These are phyloP conservation scores for Sphaerophoria taeniata DNA, from an alignment of 2,888 invertebrate species.

Conservation along the genomic window DNA sequence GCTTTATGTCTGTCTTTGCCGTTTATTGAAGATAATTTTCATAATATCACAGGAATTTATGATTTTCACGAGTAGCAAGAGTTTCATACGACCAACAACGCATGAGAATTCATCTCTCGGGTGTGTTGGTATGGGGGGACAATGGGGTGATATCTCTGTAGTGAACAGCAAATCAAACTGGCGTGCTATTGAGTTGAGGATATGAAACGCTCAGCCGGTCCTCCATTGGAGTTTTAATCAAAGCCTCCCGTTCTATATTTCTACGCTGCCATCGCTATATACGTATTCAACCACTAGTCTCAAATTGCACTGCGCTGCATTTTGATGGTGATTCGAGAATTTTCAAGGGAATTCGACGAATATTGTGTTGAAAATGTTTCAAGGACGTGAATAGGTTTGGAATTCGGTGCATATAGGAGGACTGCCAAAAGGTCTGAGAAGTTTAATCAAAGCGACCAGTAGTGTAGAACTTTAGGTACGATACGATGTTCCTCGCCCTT, in stretches of 20 bases:
- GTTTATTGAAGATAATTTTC: conserved; percentile 62
- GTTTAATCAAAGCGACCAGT: conserved; percentile 55
- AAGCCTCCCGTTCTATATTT: neutral
- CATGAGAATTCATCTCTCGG: neutral
- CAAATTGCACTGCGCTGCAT: conserved; percentile 27
- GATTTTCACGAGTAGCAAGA: conserved; percentile 39
- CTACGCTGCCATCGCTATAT: neutral
- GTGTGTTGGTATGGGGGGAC: neutral
- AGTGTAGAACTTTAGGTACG: too few relatives aligned
- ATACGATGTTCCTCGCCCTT: neutral
- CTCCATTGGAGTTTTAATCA: conserved; percentile 60
- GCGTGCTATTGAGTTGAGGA: neutral
- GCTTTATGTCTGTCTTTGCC: neutral
- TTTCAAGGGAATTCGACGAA: conserved; percentile 4
- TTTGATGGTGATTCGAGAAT: conserved; percentile 36
- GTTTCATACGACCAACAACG: conserved; percentile 9
- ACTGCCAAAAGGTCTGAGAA: conserved; percentile 15
- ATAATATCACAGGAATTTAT: conserved; percentile 59
- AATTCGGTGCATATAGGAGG: conserved; percentile 8
- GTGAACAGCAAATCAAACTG: conserved; percentile 11
- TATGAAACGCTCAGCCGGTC: conserved; percentile 28
- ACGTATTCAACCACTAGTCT: neutral
- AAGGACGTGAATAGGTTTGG: conserved; percentile 5
- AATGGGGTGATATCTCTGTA: neutral
- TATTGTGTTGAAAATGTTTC: conserved; percentile 25